These are phyloP conservation scores for Poecile montanus DNA, from an alignment of 2,797 vertebrate species.

Conservation along the genomic window DNA sequence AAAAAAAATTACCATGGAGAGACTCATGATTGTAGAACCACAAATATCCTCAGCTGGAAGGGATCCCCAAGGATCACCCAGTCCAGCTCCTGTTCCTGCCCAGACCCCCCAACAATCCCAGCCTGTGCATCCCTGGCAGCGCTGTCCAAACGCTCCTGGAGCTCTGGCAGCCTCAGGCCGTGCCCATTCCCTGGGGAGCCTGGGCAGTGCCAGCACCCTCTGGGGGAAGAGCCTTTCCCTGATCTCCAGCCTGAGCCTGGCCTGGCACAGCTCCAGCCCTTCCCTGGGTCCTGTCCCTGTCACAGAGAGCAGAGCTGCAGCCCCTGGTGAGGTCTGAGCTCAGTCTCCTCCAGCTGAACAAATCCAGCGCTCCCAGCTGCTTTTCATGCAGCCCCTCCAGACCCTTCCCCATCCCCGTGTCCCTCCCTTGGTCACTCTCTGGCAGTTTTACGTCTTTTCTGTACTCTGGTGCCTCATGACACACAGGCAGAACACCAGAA, in stretches of 20 bases:
- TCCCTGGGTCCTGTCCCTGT: background rate
- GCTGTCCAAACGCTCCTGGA: accelerated
- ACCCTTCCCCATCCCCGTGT: background rate
- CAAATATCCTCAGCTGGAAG: background rate
- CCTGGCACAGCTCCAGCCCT: background rate
- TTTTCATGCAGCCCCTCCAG: background rate
- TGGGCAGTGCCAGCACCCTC: background rate
- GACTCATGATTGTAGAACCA: background rate
- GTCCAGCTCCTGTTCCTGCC: accelerated
- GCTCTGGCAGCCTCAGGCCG: background rate
- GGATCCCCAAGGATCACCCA: background rate
- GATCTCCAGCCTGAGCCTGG: accelerated
- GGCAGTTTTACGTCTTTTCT: background rate
- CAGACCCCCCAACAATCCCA: background rate
- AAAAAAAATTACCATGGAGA: background rate
- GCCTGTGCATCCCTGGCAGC: background rate
- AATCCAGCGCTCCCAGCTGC: background rate
- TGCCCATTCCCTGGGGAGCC: background rate
- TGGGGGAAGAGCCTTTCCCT: background rate
- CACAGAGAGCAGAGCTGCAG: background rate
- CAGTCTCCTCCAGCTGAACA: background rate
- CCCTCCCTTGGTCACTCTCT: background rate
- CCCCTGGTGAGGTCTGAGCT: background rate
- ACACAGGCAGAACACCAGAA: background rate
- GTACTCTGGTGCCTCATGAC: accelerated